Conservation (phyloP, 2,797 vertebrate genomes). For the Botia almorhae region DNA sequence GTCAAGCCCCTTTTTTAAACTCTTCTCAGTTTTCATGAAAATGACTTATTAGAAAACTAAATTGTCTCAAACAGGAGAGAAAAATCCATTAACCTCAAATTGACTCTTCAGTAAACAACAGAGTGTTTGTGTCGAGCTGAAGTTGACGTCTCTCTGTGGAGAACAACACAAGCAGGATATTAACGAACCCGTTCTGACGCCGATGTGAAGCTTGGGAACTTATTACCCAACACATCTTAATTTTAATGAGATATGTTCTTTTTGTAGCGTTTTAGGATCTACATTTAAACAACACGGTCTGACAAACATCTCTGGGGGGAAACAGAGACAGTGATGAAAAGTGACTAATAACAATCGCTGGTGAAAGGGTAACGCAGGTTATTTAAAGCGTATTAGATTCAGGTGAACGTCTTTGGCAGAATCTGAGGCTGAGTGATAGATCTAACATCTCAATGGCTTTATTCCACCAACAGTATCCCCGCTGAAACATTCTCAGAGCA, state of each 20-base stretch:
- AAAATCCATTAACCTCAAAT: conserved; percentile 47
- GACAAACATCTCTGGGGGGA: conserved; percentile 44
- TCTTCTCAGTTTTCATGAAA: conserved; percentile 10
- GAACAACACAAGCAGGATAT: conserved; percentile 29
- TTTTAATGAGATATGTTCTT: conserved; percentile 53
- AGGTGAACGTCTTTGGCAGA: not conserved
- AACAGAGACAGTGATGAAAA: not conserved
- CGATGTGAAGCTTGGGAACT: conserved; percentile 19
- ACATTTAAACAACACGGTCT: conserved; percentile 31
- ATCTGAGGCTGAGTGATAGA: not conserved
- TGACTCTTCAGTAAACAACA: conserved; percentile 46
- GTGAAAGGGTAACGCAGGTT: not conserved
- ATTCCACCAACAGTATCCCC: not conserved
- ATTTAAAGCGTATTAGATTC: not conserved
- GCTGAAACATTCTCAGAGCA: no score
- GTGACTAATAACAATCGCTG: not conserved
- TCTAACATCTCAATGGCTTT: conserved; percentile 11
- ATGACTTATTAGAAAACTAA: conserved; percentile 44
- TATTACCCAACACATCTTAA: conserved; percentile 47
- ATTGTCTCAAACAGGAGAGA: conserved; percentile 31
- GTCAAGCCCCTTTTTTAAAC: conserved; percentile 8
- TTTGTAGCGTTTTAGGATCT: conserved; percentile 33
- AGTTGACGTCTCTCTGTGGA: conserved; percentile 20
- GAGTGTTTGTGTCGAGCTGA: conserved; percentile 12
- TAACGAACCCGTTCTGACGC: conserved; percentile 37